Evolutionary conservation across 2,888 invertebrate species (phyloP).

Genomic region (Syrphus vitripennis): DNA sequence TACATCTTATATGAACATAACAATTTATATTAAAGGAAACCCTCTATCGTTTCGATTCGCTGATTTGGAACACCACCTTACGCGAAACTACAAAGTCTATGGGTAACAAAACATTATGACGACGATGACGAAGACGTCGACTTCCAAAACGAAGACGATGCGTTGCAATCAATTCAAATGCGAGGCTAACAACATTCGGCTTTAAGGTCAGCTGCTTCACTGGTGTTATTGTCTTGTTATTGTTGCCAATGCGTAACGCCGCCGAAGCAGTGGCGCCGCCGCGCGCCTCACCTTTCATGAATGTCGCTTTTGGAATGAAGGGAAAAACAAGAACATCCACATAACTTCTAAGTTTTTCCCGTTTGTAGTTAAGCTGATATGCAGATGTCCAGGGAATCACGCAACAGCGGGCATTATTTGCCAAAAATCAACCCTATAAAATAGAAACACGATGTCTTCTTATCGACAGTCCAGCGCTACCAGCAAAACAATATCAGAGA

Average conservation of each 20-base stretch:
- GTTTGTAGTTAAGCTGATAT: neutral
- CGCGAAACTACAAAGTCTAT: slow-evolving; percentile 61
- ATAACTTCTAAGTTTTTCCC: slow-evolving; percentile 46
- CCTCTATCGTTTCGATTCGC: slow-evolving; percentile 58
- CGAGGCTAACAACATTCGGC: slow-evolving; percentile 39
- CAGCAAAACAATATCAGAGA: neutral
- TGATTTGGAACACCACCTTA: slow-evolving; percentile 71
- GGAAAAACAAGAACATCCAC: slow-evolving; percentile 58
- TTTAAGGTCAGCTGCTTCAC: slow-evolving; percentile 59
- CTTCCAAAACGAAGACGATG: neutral
- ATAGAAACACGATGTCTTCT: slow-evolving; percentile 18
- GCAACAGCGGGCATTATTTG: slow-evolving; percentile 65
- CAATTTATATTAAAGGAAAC: slow-evolving; percentile 29
- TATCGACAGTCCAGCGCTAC: slow-evolving; percentile 21
- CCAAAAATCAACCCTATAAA: slow-evolving; percentile 42
- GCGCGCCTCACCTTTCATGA: neutral
- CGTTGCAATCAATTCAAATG: slow-evolving; percentile 15
- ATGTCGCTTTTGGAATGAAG: slow-evolving; percentile 26
- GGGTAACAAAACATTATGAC: neutral
- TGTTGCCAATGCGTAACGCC: slow-evolving; percentile 63
- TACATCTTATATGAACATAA: neutral
- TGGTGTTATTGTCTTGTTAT: slow-evolving; percentile 1
- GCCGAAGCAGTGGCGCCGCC: neutral
- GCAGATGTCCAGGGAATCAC: slow-evolving; percentile 67
- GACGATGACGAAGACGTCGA: neutral